A percentile compares a stretch with the other conserved stretches of the same genome.
Evolutionary conservation across 2,888 invertebrate genomes (phyloP).

Genomic region (Calameuta pallipes): DNA sequence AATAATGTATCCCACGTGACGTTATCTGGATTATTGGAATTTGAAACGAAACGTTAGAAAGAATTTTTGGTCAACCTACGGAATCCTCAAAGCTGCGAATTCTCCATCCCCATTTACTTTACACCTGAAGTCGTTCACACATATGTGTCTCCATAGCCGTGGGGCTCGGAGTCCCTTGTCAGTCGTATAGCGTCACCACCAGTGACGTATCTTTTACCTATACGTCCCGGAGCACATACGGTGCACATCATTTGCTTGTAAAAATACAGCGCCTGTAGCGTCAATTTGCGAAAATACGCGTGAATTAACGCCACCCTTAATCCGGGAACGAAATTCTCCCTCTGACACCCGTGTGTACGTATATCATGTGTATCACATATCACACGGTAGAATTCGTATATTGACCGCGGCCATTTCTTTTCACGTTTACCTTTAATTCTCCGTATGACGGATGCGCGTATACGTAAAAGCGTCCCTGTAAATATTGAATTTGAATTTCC

Average conservation of each 20-base stretch:
- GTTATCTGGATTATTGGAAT: background rate
- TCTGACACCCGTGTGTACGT: background rate
- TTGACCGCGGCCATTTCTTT: background rate
- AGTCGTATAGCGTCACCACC: background rate
- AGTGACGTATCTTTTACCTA: background rate
- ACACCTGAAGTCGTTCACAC: background rate
- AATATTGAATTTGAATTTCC: background rate
- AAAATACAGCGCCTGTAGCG: constrained; percentile 53
- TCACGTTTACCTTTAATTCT: background rate
- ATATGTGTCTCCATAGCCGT: background rate
- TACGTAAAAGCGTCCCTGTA: background rate
- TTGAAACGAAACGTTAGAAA: background rate
- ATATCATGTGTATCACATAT: background rate
- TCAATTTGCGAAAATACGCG: constrained; percentile 50
- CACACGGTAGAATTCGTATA: background rate
- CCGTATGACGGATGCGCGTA: background rate
- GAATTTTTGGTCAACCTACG: background rate
- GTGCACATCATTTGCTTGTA: constrained; percentile 55
- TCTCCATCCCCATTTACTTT: background rate
- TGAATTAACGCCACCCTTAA: constrained; percentile 46
- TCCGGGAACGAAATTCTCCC: background rate
- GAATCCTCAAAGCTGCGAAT: background rate
- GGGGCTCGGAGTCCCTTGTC: background rate
- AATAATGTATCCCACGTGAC: background rate
- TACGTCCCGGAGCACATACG: background rate